These are phyloP conservation scores for Eublepharis macularius DNA, from an alignment of 2,113 vertebrate species.

Conservation along the genomic window DNA sequence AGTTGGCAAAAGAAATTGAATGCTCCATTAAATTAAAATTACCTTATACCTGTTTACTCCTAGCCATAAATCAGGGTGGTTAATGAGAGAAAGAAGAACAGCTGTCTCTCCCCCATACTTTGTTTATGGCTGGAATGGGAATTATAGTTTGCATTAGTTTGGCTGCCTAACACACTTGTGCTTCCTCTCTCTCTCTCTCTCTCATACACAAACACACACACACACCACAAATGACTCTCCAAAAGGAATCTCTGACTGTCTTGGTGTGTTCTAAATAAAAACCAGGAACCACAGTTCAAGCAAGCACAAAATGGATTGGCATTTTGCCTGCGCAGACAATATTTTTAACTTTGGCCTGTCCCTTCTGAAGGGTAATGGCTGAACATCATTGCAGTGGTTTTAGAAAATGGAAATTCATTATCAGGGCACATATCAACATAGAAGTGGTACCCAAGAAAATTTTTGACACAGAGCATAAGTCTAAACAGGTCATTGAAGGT, in stretches of 20 bases:
- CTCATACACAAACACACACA: not conserved
- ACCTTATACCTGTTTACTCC: not conserved
- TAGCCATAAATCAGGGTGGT: not conserved
- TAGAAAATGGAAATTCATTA: conserved; percentile 24
- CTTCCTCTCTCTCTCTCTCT: no score
- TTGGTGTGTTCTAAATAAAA: not conserved
- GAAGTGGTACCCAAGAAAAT: conserved; percentile 30
- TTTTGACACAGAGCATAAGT: conserved; percentile 36
- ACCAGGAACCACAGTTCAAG: not conserved
- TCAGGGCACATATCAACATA: not conserved
- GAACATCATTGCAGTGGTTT: not conserved
- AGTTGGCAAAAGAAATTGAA: no score
- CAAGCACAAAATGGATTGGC: not conserved
- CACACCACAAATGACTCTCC: no score
- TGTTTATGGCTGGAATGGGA: no score
- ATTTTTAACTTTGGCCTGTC: not conserved
- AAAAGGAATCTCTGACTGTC: no score
- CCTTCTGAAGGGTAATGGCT: conserved; percentile 5
- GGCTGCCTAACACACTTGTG: not conserved
- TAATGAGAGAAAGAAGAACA: not conserved
- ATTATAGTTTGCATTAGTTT: not conserved
- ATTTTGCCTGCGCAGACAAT: not conserved
- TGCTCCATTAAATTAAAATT: no score
- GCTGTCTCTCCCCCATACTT: no score
- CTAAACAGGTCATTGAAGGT: conserved; percentile 47